Conservation (phyloP, 2,797 vertebrate genomes). For the Bryconaethiops microstoma region DNA sequence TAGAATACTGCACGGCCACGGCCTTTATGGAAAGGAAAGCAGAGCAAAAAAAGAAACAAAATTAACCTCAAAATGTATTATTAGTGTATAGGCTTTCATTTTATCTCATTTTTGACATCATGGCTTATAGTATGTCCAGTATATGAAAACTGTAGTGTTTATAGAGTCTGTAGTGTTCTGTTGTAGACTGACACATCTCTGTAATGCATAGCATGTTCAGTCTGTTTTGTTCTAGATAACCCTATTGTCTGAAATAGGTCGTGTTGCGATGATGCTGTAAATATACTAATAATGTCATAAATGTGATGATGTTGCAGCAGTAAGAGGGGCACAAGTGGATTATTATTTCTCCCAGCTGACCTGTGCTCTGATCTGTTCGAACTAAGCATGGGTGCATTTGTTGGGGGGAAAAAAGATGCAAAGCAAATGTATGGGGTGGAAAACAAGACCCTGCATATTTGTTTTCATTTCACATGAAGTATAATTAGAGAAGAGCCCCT, state of each 20-base stretch:
- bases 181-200: neutral
- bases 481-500: constrained; percentile 36
- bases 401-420: neutral
- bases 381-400: neutral
- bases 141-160: too few relatives aligned
- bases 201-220: neutral
- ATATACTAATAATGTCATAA: constrained; percentile 27
- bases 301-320: constrained; percentile 25
- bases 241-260: constrained; percentile 35
- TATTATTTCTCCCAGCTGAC: constrained; percentile 41
- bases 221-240: neutral
- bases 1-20: neutral
- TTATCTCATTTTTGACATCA: too few relatives aligned
- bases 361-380: constrained; percentile 24
- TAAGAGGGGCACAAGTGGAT: constrained; percentile 25
- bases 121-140: too few relatives aligned
- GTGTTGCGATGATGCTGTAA: constrained; percentile 7
- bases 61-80: too few relatives aligned
- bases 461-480: constrained; percentile 3
- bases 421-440: constrained; percentile 18
- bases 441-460: constrained; percentile 5
- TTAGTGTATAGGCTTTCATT: too few relatives aligned
- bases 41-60: neutral
- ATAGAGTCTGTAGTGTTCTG: neutral
- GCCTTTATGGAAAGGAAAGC: neutral